Base-by-base conservation (phyloP, 2,888 invertebrate species). In the Tiliacea aurago region DNA sequence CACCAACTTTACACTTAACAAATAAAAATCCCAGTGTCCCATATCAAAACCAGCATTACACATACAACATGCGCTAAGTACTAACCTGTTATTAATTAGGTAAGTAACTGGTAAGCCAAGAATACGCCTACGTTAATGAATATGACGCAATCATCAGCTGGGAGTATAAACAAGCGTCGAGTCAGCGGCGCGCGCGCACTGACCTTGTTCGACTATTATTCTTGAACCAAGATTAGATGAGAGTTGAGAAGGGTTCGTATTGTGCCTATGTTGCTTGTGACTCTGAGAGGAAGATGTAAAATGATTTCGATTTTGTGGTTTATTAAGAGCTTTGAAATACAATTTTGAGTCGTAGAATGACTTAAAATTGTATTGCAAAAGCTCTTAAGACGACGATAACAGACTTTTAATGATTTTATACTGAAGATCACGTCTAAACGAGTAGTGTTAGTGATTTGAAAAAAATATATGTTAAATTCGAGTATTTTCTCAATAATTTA, bases 151-250 rank as follows among this genome's bases (percentile, higher is more conserved):
- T 86, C 84, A 77, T 88, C 91, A 91, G 90, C 90, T 91, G 90
- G 84, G 76, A 83, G 73, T 84, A 84, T 84, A 85, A 84, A 85
- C 80, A 78, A 88, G 74, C 78, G 83, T 70, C 83, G 80, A 85
- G 80, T 81, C 82, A 80, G 83, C 82, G 87, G 84, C 88, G 88
- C 89, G 86, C 87, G 88, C 90, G 89, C 87, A 81, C 68, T 85
- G 92, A 90, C 95, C 95, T 95, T 95, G 95, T 92, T 92, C 94
- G 91, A 90, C 77, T 92, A 93, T 93, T 93, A 89, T 89, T 88
- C 82, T 81, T 76, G 75, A 15, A 75, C 93, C 90, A 79, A 92
- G 94, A 93, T 80, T 87, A 90, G n/a, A 13, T 70, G 67, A 61
- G 47, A 58, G 41, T 43, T 13, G 37, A 37, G 18, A 33, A 4